Conservation (phyloP, 1,140 invertebrate species). For the Drosophila ambigua region DNA sequence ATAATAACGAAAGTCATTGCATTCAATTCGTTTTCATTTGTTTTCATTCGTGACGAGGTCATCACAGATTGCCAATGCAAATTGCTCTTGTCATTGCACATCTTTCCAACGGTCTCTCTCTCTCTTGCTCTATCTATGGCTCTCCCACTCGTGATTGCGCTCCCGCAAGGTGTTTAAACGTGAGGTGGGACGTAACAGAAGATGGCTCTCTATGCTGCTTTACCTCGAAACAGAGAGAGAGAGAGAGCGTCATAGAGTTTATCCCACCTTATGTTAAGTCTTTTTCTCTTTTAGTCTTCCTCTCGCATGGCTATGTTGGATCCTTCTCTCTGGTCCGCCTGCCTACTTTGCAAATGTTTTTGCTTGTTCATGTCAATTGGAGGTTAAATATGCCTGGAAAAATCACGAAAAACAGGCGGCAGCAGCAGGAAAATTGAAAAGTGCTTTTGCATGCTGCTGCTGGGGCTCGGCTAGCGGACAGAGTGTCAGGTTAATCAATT, state of each 20-base stretch:
- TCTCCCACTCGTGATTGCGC: no score
- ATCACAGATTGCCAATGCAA: slow-evolving; percentile 73
- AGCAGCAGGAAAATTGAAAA: slow-evolving; percentile 19
- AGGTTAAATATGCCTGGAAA: slow-evolving; percentile 60
- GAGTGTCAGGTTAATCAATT: slow-evolving; percentile 79
- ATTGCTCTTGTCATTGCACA: slow-evolving; percentile 63
- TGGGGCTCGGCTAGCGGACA: background rate
- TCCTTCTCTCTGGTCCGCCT: background rate
- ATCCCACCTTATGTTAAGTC: no score
- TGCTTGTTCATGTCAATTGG: slow-evolving; percentile 74
- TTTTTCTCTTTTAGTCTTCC: no score
- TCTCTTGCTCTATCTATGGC: no score
- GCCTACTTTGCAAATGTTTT: slow-evolving; percentile 14
- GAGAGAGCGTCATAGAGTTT: no score
- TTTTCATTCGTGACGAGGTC: slow-evolving; percentile 78
- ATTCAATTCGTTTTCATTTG: slow-evolving; percentile 53
- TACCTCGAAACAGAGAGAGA: no score
- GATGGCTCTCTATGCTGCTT: no score
- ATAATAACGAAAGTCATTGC: slow-evolving; percentile 80
- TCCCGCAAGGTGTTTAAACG: no score
- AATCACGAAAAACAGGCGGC: no score
- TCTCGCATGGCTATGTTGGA: no score
- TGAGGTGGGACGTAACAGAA: no score
- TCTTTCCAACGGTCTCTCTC: slow-evolving; percentile 32
- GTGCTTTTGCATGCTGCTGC: slow-evolving; percentile 44